Conservation (phyloP, 2,888 invertebrate species). For the Cremastobaeus sp. region DNA sequence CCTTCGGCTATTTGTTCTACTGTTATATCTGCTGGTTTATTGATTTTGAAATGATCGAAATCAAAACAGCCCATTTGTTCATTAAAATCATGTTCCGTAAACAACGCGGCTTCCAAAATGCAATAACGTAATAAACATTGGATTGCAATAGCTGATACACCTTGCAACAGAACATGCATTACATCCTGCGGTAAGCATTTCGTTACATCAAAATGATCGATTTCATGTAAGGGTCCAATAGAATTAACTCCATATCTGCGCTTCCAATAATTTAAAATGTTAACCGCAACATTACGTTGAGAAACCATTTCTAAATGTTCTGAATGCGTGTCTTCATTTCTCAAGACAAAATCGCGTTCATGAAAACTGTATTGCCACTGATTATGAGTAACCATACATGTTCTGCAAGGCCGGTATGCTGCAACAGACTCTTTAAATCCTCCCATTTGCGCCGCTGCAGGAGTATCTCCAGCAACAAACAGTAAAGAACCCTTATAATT, state of each 20-base stretch:
- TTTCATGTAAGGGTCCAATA: too few species aligned
- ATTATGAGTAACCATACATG: conserved; percentile 29
- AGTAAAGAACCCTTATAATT: too few species aligned
- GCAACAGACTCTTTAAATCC: too few species aligned
- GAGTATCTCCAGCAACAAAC: too few species aligned
- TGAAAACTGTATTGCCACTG: conserved; percentile 10
- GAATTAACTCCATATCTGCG: too few species aligned
- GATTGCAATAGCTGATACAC: conserved; percentile 1
- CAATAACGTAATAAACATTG: neutral
- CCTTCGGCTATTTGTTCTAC: neutral
- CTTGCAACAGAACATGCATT: conserved; percentile 9
- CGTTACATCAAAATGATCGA: too few species aligned
- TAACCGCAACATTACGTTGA: neutral
- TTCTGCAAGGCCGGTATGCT: conserved; percentile 53
- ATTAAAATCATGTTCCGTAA: too few species aligned
- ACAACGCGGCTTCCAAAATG: too few species aligned
- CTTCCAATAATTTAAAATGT: conserved; percentile 1
- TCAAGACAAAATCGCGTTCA: conserved; percentile 1
- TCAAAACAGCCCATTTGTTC: too few species aligned
- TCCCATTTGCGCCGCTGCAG: too few species aligned
- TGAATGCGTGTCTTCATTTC: too few species aligned
- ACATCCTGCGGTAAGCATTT: too few species aligned
- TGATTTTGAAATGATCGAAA: conserved; percentile 3
- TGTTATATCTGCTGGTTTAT: conserved; percentile 2
- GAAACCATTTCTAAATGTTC: neutral